Evolutionary conservation across 2,888 invertebrate species (phyloP), one percentile per base, ranked within the genome.

Genomic region (Euzophera pinguis): DNA sequence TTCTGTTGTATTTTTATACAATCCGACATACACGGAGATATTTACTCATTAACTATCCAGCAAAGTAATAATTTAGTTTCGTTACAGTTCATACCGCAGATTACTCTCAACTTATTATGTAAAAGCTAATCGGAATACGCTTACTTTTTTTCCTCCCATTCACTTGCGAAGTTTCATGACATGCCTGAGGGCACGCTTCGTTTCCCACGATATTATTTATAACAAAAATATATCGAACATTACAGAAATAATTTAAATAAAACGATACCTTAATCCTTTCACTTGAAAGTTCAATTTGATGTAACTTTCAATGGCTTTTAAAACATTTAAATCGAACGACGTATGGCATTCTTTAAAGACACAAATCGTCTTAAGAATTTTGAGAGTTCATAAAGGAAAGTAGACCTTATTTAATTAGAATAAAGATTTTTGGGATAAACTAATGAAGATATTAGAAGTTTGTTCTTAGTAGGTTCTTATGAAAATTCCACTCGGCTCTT

Each of bases 161-260:
- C 75, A 75, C 79, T 78, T 71, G 77, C 78, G 61, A 74, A 77
- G 75, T 75, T 68, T 78, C 79, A 78, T 73, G 76, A 92, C 91
- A 91, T 87, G 92, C 92, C 92, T 86, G 91, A 87, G 92, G 91
- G 89, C 90, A 91, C 84, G 86, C 90, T 87, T 83, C 81, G 87
- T 87, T 91, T 91, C 91, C 91, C 91, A 91, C 91, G 91, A 68
- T 69, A 63, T 65, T 67, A 63, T 85, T 86, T 64, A 64, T 59
- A 58, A 48, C 57, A 64, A 69, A 69, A 69, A 62, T 59, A 53
- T 57, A 27, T 54, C 27, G 9, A 57, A 64, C 59, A 50, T 50
- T 53, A 55, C 35, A 12, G 2, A 41, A 10, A 41, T 42, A 47
- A 7, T 8, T 0, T 52, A 56, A 6, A 10, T 22, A n/a, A 62